Evolutionary conservation across 2,797 vertebrate species (phyloP), one percentile per base, ranked within the genome.

Genomic region (Pseudochaenichthys georgianus): DNA sequence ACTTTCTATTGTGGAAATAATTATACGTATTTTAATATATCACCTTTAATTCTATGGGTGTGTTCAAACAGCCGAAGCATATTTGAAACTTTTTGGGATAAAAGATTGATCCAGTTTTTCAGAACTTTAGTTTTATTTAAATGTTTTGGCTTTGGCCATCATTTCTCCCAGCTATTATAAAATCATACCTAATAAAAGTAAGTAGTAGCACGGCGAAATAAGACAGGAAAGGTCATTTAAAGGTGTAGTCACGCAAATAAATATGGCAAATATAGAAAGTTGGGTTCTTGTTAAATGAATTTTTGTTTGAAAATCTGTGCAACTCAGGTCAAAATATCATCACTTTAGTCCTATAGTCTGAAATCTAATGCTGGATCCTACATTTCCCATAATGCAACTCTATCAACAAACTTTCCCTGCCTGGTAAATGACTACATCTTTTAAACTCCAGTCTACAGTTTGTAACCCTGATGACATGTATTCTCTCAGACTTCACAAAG

Each of bases 361-460:
- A 38, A 38, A 38, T 38, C 34, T 28, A 59, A 57, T n/a, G 4
- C 55, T 58, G 34, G 13, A 17, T 34, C 12, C 11, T 46, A 52
- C 63, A 53, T 54, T 46, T 47, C 52, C 17, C 45, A 69, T 12
- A 43, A 70, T 28, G 8, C 34, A 70, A 15, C 65, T 52, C 38
- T 15, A 16, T 41, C 1, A 45, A 42, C 15, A 1, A 51, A 46
- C 46, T 60, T 74, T 45, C 13, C 23, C 69, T 62, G 41, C 15
- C 23, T 6, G 17, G 28, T 19, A 28, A 46, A 43, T 42, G 53
- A 3, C 3, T 11, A 31, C 48, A 53, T 53, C 38, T 43, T 66
- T 54, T 4, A 48, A 48, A 47, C 43, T 50, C 43, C 42, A 46
- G 52, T 43, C n/a, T 31, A 10, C 31, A 13, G 38, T 45, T 43